Evolutionary conservation across 2,113 vertebrate species (phyloP), one percentile per base, ranked within the genome.

Genomic region (Tor tambroides): DNA sequence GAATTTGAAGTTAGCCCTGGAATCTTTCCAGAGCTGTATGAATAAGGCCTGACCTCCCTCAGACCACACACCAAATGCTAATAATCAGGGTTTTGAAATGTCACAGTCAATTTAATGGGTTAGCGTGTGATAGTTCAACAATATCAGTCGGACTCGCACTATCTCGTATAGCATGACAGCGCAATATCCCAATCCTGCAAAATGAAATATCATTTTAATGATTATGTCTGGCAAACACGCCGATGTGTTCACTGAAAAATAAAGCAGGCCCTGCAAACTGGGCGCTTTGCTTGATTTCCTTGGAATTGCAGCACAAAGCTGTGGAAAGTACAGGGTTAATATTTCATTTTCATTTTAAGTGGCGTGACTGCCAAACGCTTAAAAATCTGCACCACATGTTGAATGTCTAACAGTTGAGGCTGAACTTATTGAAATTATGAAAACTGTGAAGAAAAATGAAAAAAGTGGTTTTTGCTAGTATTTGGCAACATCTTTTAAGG

Each of bases 71-170:
- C 14, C 59, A 83, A 87, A 78, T 28, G 51, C 69, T 59, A 38
- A 74, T 81, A 81, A 84, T 84, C 56, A 28, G 17, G 32, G 41
- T 83, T 83, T 78, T 67, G 80, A 87, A 87, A 78, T 83, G 86
- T 69, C 72, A 83, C 8, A 76, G 17, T 69, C 86, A 83, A 67
- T 87, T 83, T n/a, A 67, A 23, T n/a, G 10, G 46, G 28, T 26
- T 51, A 12, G 23, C n/a, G 0, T 46, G 30, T 65, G 59, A 87
- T 84, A 38, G 41, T 67, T 83, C 23, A 69, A 84, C 72, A 84
- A 38, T 72, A 76, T 74, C 86, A 54, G 8, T 67, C 59, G 56
- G 84, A 65, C 35, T 30, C 12, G 0, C 4, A 49, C 51, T 8
- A 51, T 74, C 12, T 51, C 46, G 38, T 80, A 80, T 51, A 23